Base-by-base conservation (phyloP, 2,113 vertebrate genomes). In the Aphyosemion australe region DNA sequence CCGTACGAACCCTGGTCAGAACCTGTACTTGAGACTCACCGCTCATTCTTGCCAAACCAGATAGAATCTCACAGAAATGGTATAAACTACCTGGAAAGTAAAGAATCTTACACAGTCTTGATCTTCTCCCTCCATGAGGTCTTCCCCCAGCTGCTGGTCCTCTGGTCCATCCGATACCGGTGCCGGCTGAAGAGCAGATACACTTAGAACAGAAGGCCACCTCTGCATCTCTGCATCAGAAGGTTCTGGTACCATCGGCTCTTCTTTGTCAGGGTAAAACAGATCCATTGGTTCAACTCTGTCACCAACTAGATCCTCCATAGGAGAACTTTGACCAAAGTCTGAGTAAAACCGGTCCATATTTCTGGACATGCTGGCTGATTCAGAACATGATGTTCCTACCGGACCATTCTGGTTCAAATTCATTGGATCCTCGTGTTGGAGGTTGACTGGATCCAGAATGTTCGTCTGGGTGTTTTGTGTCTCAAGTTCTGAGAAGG, bases 171-270 rank as follows among this genome's bases (percentile, higher is more conserved):
- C 63, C 21, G 84, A 89, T 16, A 68, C 59, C 3, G 91, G 90
- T 0, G 90, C 92, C 1, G 90, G 91, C 74, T 91, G 79, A 4
- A 93, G 87, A n/a, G 91, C 81, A 10, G 89, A 87, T 7, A 93
- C 80, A 47, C 86, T 90, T 49, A 92, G 66, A 43, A 88, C 86
- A 31, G 81, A 74, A 39, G 87, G 83, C 79, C 83, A 83, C 34
- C 76, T 75, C 55, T 88, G 80, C 49, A 56, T 54, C 9, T 87
- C 83, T 3, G 12, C 45, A n/a, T 88, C 80, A 8, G 62, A 48
- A 8, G 54, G 71, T 18, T 89, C 85, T 9, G 66, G 21, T 15
- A 71, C 69, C 26, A 78, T 14, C 31, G 59, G 26, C 4, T 87
- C 88, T 57, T 86, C 87, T 75, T 85, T 86, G 67, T 89, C 79